phyloP scores from a whole-genome alignment of 1,140 invertebrate genomes.

The Pectinophora gossypiella region DNA sequence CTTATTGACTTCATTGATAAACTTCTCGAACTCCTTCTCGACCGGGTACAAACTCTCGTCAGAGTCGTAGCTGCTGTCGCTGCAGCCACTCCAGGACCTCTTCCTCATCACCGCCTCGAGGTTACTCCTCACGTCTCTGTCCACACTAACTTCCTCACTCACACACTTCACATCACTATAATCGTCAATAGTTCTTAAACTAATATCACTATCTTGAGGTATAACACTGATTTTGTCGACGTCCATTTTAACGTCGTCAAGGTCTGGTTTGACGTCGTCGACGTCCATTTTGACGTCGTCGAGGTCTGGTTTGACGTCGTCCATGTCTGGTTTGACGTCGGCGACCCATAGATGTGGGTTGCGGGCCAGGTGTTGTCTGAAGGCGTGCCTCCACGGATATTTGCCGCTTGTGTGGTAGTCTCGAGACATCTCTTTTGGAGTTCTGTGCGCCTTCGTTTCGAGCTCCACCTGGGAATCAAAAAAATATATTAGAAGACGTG shows the following conservation, averaged over 20 bases:
- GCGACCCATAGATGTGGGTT: constrained; percentile 48
- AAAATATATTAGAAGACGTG: too few relatives aligned
- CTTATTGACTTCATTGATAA: constrained; percentile 58
- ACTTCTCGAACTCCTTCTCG: constrained; percentile 56
- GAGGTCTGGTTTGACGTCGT: constrained; percentile 34
- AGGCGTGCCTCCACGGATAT: constrained; percentile 57
- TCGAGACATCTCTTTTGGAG: constrained; percentile 44
- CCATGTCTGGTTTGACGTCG: constrained; percentile 32
- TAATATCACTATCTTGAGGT: constrained; percentile 6
- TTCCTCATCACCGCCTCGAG: constrained; percentile 43
- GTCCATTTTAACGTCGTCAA: constrained; percentile 9
- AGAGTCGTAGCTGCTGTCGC: constrained; percentile 49
- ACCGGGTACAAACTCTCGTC: constrained; percentile 57
- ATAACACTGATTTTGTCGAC: constrained; percentile 4
- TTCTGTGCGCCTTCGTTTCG: constrained; percentile 49
- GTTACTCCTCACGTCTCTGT: constrained; percentile 38
- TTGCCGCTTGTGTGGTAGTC: constrained; percentile 61
- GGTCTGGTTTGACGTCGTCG: constrained; percentile 24
- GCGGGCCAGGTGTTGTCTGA: constrained; percentile 43
- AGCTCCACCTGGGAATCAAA: constrained; percentile 22
- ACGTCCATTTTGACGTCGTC: constrained; percentile 10
- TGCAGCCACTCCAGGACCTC: constrained; percentile 43
- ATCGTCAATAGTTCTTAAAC: constrained; percentile 14
- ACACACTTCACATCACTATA: constrained; percentile 29
- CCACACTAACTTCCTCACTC: constrained; percentile 51